phyloP scores from a whole-genome alignment of 2,113 vertebrate species.

The Balaenoptera acutorostrata region DNA sequence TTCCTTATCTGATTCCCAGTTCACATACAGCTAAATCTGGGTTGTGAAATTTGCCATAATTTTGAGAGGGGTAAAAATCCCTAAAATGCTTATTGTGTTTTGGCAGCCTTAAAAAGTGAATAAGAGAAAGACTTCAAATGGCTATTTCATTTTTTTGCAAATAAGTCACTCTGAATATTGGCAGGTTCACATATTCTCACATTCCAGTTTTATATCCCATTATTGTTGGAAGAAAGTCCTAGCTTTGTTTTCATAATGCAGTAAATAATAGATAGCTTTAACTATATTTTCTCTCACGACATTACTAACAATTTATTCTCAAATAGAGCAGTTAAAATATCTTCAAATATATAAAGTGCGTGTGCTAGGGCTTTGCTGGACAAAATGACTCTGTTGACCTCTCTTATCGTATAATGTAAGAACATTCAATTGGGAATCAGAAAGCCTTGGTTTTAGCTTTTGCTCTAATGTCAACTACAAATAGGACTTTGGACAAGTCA shows the following conservation, averaged over 20 bases:
- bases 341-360: not conserved
- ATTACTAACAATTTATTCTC: not conserved
- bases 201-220: not conserved
- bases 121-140: slow-evolving; percentile 3
- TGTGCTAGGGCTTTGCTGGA: not conserved
- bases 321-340: not conserved
- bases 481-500: not conserved
- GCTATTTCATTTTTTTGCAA: not conserved
- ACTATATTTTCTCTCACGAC: not conserved
- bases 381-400: not conserved
- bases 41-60: slow-evolving; percentile 13
- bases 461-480: not conserved
- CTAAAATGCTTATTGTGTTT: slow-evolving; percentile 4
- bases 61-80: not conserved
- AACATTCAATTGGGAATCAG: not conserved
- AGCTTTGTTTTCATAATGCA: slow-evolving; percentile 11
- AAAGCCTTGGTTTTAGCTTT: not conserved
- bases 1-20: not conserved
- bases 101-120: slow-evolving; percentile 11
- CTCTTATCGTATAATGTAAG: not conserved
- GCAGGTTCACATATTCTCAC: not conserved
- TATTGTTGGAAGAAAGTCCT: not conserved
- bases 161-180: slow-evolving; percentile 6
- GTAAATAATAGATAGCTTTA: not conserved
- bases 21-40: not conserved